Base-by-base conservation (phyloP, 2,888 invertebrate species). In the Caenorhabditis sp. region DNA sequence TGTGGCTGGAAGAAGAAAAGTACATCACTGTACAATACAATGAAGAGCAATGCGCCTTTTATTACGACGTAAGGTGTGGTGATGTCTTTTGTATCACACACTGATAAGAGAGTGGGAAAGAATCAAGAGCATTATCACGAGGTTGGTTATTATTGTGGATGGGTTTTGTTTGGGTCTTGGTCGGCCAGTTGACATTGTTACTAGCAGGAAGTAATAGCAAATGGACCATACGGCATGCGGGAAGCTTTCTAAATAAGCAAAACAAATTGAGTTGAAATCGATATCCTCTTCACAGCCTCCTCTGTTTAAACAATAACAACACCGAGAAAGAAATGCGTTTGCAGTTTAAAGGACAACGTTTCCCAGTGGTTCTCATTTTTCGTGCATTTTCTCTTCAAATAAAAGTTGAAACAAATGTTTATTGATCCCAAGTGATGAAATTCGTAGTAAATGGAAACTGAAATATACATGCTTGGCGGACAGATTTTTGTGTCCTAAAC, bases 1-100 rank as follows among this genome's bases (percentile, higher is more conserved):
- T 40, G 40, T 13, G 13, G 40, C 18, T 18, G 18, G 47, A 47
- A 53, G 53, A 53, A 26, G 2, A 13, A 9, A n/a, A 53, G 24
- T 18, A 13, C 5, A 53, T 24, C 5, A 9, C 4, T 5, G 18
- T 18, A 18, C 47, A 18, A 47, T 47, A 18, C 40, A 40, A 13
- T 13, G n/a, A 13, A 37, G 28, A 53, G 65, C 24, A 22, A n/a
- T 35, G 35, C 69, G 47, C 47, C 58, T 69, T 47, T 60, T 50
- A 69, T 69, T 50, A 60, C 50, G 50, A 35, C n/a, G 18, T 24
- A 6, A 8, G 58, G 69, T 32, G 58, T 58, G 58, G 69, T 50
- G 44, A 58, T 58, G 68, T 58, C 68, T 69, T 56, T 32, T 9
- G 28, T 50, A 50, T 4, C 56, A 50, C 22, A 56, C 18, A 50